A percentile compares a stretch with the other conserved stretches of the same genome.
Conservation (phyloP, 2,797 vertebrate genomes). For the Bradypus variegatus region DNA sequence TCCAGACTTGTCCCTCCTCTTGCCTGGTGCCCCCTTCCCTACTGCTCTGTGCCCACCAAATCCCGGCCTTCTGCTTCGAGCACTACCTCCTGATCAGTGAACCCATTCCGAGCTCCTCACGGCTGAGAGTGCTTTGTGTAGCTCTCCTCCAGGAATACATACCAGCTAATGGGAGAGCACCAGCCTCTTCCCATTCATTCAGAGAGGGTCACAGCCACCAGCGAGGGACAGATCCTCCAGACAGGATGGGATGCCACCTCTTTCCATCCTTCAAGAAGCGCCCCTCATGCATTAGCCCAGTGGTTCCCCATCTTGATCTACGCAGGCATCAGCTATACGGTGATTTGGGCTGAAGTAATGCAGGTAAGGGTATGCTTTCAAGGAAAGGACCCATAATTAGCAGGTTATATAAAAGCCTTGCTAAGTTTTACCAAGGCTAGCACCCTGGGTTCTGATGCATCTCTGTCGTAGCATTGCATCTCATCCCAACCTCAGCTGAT, state of each 20-base stretch:
- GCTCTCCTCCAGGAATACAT: neutral
- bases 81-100: neutral
- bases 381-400: neutral
- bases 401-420: neutral
- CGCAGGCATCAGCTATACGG: neutral
- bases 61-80: neutral
- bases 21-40: too few relatives aligned
- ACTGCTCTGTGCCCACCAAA: too few relatives aligned
- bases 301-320: too few relatives aligned
- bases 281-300: neutral
- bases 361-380: neutral
- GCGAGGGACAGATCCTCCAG: neutral
- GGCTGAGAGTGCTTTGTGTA: neutral
- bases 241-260: neutral
- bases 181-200: neutral
- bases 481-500: conserved; percentile 25
- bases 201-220: neutral
- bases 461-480: neutral
- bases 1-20: neutral
- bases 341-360: neutral
- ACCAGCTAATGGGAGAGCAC: neutral
- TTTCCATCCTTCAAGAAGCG: neutral
- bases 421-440: neutral
- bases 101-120: neutral
- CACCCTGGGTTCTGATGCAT: neutral